Percentiles rank a stretch among this genome's conserved stretches.
Conservation (phyloP, 2,113 vertebrate genomes). For the Macaca mulatta region DNA sequence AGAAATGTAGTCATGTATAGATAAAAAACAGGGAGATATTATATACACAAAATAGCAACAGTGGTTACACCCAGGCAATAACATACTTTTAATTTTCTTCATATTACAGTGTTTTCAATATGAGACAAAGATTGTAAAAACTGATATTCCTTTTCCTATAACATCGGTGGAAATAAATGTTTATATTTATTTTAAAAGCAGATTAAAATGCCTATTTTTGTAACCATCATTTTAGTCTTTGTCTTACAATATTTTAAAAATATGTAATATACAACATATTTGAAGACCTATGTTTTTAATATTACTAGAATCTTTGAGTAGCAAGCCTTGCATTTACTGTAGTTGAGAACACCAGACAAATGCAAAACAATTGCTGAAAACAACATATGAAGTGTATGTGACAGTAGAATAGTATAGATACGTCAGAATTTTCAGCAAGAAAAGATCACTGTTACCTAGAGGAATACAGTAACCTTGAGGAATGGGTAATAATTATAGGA, state of each 20-base stretch:
- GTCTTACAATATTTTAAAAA: background rate
- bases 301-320: background rate
- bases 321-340: background rate
- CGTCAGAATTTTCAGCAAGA: background rate
- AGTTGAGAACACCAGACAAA: background rate
- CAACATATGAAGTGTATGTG: background rate
- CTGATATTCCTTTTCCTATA: background rate
- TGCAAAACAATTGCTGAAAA: background rate
- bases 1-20: background rate
- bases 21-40: background rate
- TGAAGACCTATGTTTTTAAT: background rate
- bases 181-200: background rate
- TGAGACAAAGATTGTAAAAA: background rate
- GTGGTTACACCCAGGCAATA: background rate
- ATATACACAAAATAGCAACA: background rate
- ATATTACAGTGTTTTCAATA: background rate
- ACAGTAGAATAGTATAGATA: background rate
- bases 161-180: background rate
- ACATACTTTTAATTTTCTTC: background rate
- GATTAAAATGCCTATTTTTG: background rate
- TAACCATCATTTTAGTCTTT: background rate
- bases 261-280: background rate
- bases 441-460: background rate
- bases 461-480: background rate
- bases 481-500: background rate